Evolutionary conservation across 2,888 invertebrate species (phyloP), one percentile per base, ranked within the genome.

Genomic region (Venusia cambrica): DNA sequence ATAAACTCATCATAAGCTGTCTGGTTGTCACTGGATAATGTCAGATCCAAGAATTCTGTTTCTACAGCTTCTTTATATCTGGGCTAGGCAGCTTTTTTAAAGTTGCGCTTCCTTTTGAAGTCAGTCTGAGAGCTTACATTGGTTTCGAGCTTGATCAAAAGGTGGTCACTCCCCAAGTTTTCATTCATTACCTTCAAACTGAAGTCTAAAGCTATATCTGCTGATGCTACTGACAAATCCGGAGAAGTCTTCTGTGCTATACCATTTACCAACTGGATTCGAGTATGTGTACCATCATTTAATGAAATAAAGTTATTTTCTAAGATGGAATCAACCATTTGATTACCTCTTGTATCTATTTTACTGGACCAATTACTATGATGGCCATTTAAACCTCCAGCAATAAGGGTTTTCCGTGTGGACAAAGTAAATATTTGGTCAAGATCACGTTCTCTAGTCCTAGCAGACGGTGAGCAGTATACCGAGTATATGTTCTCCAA

Each of bases 291-390:
- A 2, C 49, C 46, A 9, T 48, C 30, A 25, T 55, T 55, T 1
- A 55, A 9, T 2, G 8, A 13, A 1, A 39, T 31, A 19, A 44
- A 45, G 5, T 35, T 15, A 13, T 28, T 11, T 3, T 48, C 48
- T 5, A 33, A 4, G 2, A 33, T 5, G 0, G 45, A 5, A 2
- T 51, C 48, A 9, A 42, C 33, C 0, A 55, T 26, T 36, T 41
- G 44, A 5, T 3, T 4, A 2, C 52, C 54, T 22, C 49, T 31
- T 3, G 5, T 2, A 16, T 55, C 40, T 1, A 22, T 43, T 34
- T 38, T 49, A 7, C 17, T 16, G 0, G 50, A 50, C 50, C 54
- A 51, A 9, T 21, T 44, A 1, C 36, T 7, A 22, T 54, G 51
- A 14, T 49, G 52, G 0, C 18, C 44, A 6, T 52, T 52, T 10